These are phyloP conservation scores for Piprites chloris DNA, from an alignment of 2,113 vertebrate genomes.

Conservation along the genomic window DNA sequence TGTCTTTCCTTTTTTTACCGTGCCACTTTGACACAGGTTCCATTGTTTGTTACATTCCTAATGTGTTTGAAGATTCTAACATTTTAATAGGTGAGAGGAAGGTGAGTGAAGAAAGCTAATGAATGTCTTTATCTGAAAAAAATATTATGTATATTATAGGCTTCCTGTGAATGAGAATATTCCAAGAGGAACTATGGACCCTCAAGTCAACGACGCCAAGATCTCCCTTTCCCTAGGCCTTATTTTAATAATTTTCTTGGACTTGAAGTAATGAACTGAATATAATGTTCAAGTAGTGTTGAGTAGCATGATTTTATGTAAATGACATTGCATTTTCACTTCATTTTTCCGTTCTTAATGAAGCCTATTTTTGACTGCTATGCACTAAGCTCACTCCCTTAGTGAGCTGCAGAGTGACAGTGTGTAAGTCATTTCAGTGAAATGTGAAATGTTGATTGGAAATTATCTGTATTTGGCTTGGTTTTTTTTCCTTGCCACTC, in stretches of 20 bases:
- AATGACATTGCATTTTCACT: neutral
- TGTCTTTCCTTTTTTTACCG: neutral
- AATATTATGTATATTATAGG: neutral
- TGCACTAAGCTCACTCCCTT: neutral
- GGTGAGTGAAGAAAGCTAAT: neutral
- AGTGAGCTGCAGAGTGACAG: neutral
- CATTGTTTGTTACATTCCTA: neutral
- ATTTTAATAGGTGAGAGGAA: neutral
- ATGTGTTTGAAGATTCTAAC: neutral
- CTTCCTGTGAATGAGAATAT: neutral
- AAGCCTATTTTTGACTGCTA: neutral
- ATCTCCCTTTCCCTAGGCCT: neutral
- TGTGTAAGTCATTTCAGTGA: neutral
- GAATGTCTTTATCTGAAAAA: neutral
- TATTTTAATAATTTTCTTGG: neutral
- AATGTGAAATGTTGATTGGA: neutral
- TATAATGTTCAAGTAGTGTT: neutral
- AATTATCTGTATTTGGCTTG: neutral
- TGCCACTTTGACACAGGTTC: neutral
- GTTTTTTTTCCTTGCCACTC: neutral
- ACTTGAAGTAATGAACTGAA: neutral
- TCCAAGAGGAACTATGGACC: neutral
- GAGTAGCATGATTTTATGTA: neutral
- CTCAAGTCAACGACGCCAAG: neutral
- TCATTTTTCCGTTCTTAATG: neutral